Evolutionary conservation across 2,888 invertebrate genomes (phyloP), one percentile per base, ranked within the genome.

Genomic region (Meliscaeva auricollis): DNA sequence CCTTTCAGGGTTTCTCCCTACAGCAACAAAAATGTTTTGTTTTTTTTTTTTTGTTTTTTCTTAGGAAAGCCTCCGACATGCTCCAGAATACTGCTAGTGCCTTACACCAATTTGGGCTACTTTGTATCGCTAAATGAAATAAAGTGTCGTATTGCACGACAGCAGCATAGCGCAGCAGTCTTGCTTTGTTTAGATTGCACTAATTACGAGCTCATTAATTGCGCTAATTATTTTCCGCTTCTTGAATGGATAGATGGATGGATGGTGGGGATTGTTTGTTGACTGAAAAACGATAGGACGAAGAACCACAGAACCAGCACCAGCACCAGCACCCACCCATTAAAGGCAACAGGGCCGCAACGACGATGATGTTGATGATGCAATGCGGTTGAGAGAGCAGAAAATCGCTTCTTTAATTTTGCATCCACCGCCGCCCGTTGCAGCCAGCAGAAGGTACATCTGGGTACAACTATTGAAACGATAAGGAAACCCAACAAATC

Each of bases 161-260:
- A 84, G n/a, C 30, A 81, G 64, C 7, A 15, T 60, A 52, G 76
- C 44, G n/a, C 76, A 66, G 77, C 52, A 62, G 68, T 76, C 75
- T 83, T 76, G 79, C 87, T 87, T 76, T 87, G 87, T 80, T 78
- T 87, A 83, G 77, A 83, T 88, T 89, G 88, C 89, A 88, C 89
- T 90, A 91, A 90, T 90, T 90, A 90, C 90, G 89, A 89, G 89
- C 89, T 89, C 90, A 89, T 89, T 89, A 90, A 90, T 90, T 90
- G 90, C 89, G 90, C 90, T 90, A 90, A 90, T 90, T 90, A 90
- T 90, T 90, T 90, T 90, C 88, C 90, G 75, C 79, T 79, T 48
- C 70, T 72, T 74, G 70, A 79, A 84, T 79, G 84, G 80, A 83
- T 72, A 58, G 69, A 83, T 84, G 66, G 58, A 74, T 79, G 56